Conservation (phyloP, 2,797 vertebrate genomes). For the Helostoma temminkii region DNA sequence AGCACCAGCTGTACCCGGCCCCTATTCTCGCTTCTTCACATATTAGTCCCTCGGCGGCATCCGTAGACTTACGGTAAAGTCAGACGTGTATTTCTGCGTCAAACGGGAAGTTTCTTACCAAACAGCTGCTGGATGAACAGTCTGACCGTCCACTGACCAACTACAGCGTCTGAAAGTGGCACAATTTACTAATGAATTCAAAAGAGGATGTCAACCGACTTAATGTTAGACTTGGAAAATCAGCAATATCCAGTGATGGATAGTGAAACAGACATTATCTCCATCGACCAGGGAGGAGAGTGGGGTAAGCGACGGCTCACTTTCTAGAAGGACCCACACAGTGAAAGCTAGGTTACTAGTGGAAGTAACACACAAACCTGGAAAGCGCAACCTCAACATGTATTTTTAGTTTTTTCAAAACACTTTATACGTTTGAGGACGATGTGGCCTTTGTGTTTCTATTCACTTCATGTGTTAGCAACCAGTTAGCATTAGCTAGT, state of each 20-base stretch:
- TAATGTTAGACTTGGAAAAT: conserved; percentile 74
- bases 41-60: conserved; percentile 51
- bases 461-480: background rate
- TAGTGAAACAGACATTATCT: conserved; percentile 59
- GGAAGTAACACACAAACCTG: no score
- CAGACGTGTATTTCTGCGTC: conserved; percentile 80
- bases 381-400: background rate
- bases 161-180: background rate
- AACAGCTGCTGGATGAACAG: conserved; percentile 18
- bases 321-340: conserved; percentile 13
- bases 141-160: background rate
- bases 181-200: conserved; percentile 74
- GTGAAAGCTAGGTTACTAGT: accelerated
- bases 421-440: accelerated
- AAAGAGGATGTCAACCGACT: conserved; percentile 75
- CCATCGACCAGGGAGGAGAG: conserved; percentile 82
- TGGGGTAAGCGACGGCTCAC: conserved; percentile 76
- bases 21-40: accelerated
- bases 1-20: accelerated
- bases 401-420: no score
- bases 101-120: conserved; percentile 29
- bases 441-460: background rate
- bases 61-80: conserved; percentile 73
- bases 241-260: conserved; percentile 61
- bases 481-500: conserved; percentile 50